Evolutionary conservation across 92 coral and sea anemone genomes (phyloP).

Genomic region (Nematostella vectensis): DNA sequence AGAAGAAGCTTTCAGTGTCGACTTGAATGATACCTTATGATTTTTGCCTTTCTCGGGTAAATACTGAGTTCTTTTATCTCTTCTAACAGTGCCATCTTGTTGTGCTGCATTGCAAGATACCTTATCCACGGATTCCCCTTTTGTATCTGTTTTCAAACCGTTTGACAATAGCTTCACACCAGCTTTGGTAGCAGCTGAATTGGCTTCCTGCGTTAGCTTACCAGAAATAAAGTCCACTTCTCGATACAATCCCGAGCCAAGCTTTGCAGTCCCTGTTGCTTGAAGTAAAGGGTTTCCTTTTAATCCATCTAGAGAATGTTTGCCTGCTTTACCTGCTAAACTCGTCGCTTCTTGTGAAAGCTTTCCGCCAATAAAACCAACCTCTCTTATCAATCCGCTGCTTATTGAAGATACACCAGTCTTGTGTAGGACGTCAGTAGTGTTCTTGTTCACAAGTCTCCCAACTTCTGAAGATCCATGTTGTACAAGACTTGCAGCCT

Average conservation of each 20-base stretch:
- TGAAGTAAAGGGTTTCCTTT: constrained; percentile 8
- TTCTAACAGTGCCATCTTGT: too few relatives aligned
- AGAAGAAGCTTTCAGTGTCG: too few relatives aligned
- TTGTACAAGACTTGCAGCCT: constrained; percentile 7
- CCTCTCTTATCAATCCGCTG: constrained; percentile 24
- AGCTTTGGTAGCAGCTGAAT: too few relatives aligned
- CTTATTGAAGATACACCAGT: constrained; percentile 21
- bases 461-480: constrained; percentile 9
- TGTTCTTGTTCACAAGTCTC: constrained; percentile 8
- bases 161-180: too few relatives aligned
- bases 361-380: constrained; percentile 21
- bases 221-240: constrained; percentile 16
- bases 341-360: constrained; percentile 15
- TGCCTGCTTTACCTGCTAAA: constrained; percentile 5
- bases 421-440: constrained; percentile 4
- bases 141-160: too few relatives aligned
- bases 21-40: too few relatives aligned
- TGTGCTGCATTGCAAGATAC: too few relatives aligned
- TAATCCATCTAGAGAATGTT: constrained; percentile 7
- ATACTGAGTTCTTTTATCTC: too few relatives aligned
- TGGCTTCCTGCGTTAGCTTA: constrained; percentile 9
- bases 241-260: constrained; percentile 13
- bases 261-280: constrained; percentile 18
- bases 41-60: too few relatives aligned
- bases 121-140: too few relatives aligned